Percentiles rank a stretch among this genome's conserved stretches.
Conservation (phyloP, 2,113 vertebrate genomes). For the Tyrannus savana region DNA sequence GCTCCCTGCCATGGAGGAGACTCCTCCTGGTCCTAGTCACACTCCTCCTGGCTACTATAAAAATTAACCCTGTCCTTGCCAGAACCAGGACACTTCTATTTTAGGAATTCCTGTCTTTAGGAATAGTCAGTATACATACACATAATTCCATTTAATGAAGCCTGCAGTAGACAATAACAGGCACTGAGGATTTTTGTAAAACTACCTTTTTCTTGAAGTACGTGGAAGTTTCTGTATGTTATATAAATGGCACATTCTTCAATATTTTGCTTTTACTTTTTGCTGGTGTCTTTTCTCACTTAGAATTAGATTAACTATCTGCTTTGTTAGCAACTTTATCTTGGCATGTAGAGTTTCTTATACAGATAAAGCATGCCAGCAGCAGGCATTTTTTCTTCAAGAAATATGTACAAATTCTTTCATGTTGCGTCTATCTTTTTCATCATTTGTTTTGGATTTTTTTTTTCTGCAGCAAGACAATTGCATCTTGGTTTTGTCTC, state of each 20-base stretch:
- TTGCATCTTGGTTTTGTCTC: background rate
- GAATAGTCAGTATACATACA: background rate
- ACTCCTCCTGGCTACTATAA: background rate
- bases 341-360: background rate
- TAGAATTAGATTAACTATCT: background rate
- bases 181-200: background rate
- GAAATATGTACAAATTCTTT: background rate
- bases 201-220: background rate
- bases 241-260: background rate
- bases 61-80: background rate
- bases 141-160: background rate
- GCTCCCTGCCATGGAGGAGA: background rate
- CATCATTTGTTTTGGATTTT: background rate
- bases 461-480: background rate
- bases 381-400: background rate
- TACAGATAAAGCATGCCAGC: background rate
- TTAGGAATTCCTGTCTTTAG: background rate
- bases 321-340: background rate
- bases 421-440: background rate
- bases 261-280: background rate
- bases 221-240: background rate
- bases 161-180: background rate
- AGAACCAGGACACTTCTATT: background rate
- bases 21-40: background rate
- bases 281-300: background rate